Percentiles rank a stretch among this genome's conserved stretches.
These are phyloP conservation scores for Trichonephila clavipes DNA, from an alignment of 1,140 invertebrate genomes.

Conservation along the genomic window DNA sequence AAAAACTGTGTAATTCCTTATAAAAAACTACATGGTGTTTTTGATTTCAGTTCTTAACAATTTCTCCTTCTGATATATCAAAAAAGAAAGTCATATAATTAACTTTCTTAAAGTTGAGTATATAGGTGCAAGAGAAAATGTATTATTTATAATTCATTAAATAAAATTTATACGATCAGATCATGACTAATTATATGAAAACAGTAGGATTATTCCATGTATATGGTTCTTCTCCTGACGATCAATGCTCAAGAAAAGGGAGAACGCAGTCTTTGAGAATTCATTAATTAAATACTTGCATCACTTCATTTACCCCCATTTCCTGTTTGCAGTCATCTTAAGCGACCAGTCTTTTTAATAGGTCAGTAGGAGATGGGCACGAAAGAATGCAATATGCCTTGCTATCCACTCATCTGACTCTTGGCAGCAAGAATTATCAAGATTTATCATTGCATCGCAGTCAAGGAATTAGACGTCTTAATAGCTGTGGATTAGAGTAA, in stretches of 20 bases:
- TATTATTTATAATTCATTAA: no score
- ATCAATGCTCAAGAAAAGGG: not conserved
- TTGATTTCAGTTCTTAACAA: no score
- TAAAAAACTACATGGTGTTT: no score
- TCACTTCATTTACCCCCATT: slow-evolving; percentile 42
- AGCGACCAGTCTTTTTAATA: not conserved
- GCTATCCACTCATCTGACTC: not conserved
- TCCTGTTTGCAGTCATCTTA: not conserved
- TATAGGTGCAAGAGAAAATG: no score
- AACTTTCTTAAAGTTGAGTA: no score
- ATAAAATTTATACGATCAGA: no score
- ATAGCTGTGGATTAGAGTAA: not conserved
- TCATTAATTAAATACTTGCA: slow-evolving; percentile 52
- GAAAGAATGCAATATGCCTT: slow-evolving; percentile 31
- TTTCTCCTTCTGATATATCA: no score
- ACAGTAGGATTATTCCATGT: not conserved
- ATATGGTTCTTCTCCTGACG: not conserved
- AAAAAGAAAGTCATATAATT: no score
- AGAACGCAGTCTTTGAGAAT: not conserved
- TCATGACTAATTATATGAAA: not conserved
- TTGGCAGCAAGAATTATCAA: not conserved
- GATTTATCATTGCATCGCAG: slow-evolving; percentile 26
- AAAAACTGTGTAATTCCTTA: no score
- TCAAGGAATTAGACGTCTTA: not conserved
- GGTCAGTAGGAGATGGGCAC: not conserved